Conservation (phyloP, 53 echinoderm and acorn worm species). For the Mesocentrotus franciscanus region DNA sequence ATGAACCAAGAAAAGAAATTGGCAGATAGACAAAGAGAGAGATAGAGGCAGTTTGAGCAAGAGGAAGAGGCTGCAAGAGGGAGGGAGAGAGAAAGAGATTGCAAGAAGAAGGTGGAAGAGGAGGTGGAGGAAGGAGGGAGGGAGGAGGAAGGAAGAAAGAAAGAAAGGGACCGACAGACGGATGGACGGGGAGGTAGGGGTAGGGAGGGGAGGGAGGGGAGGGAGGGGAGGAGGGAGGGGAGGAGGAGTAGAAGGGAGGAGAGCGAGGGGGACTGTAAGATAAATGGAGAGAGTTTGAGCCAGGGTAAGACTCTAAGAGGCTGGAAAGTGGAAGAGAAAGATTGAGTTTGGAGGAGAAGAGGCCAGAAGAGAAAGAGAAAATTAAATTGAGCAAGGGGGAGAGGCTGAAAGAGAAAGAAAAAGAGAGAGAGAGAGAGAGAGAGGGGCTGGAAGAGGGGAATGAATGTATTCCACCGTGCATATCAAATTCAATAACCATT, state of each 20-base stretch:
- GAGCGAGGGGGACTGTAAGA: too few relatives aligned
- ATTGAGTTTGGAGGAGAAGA: too few relatives aligned
- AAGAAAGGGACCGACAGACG: too few relatives aligned
- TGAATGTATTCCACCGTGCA: neutral
- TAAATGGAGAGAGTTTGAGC: neutral
- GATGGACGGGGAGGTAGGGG: too few relatives aligned
- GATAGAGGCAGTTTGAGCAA: neutral
- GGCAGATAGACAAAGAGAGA: neutral
- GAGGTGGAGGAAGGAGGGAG: neutral
- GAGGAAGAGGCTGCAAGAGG: neutral
- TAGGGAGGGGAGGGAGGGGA: too few relatives aligned
- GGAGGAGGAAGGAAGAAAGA: too few relatives aligned
- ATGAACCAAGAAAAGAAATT: neutral
- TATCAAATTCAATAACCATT: slow-evolving; percentile 38
- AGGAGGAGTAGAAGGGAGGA: too few relatives aligned
- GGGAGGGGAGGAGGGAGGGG: neutral
- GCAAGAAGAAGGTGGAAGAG: too few relatives aligned
- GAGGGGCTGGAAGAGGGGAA: neutral
- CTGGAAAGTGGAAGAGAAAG: neutral
- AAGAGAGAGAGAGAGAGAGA: neutral
- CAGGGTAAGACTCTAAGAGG: neutral
- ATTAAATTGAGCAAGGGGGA: too few relatives aligned
- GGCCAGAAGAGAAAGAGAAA: neutral
- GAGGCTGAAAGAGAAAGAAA: too few relatives aligned
- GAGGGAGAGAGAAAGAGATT: neutral